Base-by-base conservation (phyloP, 2,797 vertebrate species). In the Loris lydekkerianus region DNA sequence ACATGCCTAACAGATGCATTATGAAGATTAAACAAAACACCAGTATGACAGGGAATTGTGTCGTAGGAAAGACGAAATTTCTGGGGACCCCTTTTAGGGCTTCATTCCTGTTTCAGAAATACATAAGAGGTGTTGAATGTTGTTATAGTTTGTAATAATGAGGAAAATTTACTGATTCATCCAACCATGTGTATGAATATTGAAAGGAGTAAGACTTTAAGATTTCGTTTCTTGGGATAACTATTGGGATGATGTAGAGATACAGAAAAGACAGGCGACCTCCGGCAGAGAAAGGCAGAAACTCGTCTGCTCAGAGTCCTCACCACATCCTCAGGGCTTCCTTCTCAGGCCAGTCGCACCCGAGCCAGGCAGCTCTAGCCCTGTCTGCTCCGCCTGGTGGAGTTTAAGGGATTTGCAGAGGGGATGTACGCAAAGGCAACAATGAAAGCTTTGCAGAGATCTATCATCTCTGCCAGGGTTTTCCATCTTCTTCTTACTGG, bases 101-200 rank as follows among this genome's bases (percentile, higher is more conserved):
- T 69, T 94, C 13, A 69, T 3, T 63, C 83, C 63, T 84, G 7
- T 61, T 89, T 94, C 18, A 82, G 17, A 83, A 65, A 72, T 91
- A 4, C 37, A 37, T 80, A 53, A 53, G 29, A 87, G 78, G 60
- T 87, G 23, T 40, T 81, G n/a, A 60, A 1, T 61, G 21, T 40
- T 10, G 29, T 77, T 78, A 43, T 31, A 67, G 7, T 49, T 80
- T 61, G 3, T 43, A n/a, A 67, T 49, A 67, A 87, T 58, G 46
- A 88, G 46, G 13, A 69, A 88, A 87, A 77, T n/a, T 21, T 60
- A 1, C 27, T 81, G 29, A 81, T 61, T 37, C 27, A 56, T 31
- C 29, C 14, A 86, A 83, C 61, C 61, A 10, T 34, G 5, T 82
- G 1, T 49, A 17, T 72, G 21, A 53, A 31, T 63, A 10, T 43